Evolutionary conservation across 2,113 vertebrate species (phyloP), one percentile per base, ranked within the genome.

Genomic region (Nerophis ophidion): DNA sequence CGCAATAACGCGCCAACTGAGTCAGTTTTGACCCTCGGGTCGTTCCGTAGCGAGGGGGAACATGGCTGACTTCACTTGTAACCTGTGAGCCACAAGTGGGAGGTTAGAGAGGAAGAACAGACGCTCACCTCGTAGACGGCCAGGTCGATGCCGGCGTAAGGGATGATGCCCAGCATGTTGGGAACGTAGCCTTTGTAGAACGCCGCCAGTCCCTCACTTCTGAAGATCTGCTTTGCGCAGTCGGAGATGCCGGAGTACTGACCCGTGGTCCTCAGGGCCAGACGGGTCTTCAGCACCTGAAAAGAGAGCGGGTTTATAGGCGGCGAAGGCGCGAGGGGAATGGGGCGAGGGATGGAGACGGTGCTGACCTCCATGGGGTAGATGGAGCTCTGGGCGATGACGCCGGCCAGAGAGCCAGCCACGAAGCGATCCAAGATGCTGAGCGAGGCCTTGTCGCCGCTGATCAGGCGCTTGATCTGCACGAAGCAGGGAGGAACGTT

Each of bases 181-280:
- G 96, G 96, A 16, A 98, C 16, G 4, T 96, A 98, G 77, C 96
- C 96, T 85, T 96, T 98, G 80, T 99, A 99, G 79, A 99, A 98
- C 1, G 95, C 94, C 0, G 81, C 60, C 5, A 95, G 50, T 0
- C 96, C 95, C 74, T 97, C 96, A 38, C 83, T 86, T 17, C 81
- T 76, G 57, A 97, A 86, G 56, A 99, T 93, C 71, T 92, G 93
- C 81, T 92, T 93, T 54, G 95, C 96, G 3, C 96, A 98, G 74
- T 98, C 90, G 0, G 92, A 67, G 88, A 99, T 93, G 0, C 96
- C 92, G 0, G 87, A 80, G 82, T 94, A 98, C 75, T 98, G 95
- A 1, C 96, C 94, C 0, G 93, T 98, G 68, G 77, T 95, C 48
- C 94, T 88, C 36, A 99, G 75, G 17, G 93, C 94, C 70, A 97